phyloP scores from a whole-genome alignment of 2,888 invertebrate genomes.

The Nipponacmea schrenckii region DNA sequence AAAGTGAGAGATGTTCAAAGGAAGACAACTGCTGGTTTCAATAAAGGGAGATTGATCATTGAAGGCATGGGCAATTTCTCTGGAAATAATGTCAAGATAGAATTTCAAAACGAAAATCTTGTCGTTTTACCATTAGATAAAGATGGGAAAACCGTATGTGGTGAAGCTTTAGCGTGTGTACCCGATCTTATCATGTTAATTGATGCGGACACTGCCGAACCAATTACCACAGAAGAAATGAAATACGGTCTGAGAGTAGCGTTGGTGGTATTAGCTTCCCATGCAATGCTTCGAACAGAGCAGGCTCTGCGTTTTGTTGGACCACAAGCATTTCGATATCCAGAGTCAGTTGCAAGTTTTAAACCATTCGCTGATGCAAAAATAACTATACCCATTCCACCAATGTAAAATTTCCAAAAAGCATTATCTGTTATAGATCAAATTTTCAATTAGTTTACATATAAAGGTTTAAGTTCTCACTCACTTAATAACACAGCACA shows the following conservation, averaged over 20 bases:
- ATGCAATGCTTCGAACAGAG: conserved; percentile 41
- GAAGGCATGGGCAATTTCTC: conserved; percentile 33
- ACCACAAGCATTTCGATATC: conserved; percentile 53
- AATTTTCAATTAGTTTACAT: too few species aligned
- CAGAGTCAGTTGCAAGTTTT: conserved; percentile 33
- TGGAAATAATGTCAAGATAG: conserved; percentile 37
- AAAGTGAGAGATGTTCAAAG: conserved; percentile 54
- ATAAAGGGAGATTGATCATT: conserved; percentile 42
- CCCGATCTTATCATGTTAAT: conserved; percentile 60
- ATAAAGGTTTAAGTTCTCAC: too few species aligned
- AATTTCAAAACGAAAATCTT: conserved; percentile 64
- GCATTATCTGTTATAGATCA: too few species aligned
- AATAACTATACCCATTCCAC: conserved; percentile 28
- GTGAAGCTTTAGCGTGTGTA: conserved; percentile 43
- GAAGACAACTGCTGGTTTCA: conserved; percentile 54
- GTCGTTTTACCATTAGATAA: conserved; percentile 35
- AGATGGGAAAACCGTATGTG: conserved; percentile 8
- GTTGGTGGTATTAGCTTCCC: conserved; percentile 49
- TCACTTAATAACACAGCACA: too few species aligned
- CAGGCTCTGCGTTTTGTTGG: conserved; percentile 52
- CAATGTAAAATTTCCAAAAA: conserved; percentile 11
- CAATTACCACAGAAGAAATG: conserved; percentile 56
- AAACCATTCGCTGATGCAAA: conserved; percentile 31
- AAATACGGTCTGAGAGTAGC: conserved; percentile 58
- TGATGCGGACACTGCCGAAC: conserved; percentile 57